Conservation (phyloP, 2,113 vertebrate species). For the Brienomyrus brachyistius region DNA sequence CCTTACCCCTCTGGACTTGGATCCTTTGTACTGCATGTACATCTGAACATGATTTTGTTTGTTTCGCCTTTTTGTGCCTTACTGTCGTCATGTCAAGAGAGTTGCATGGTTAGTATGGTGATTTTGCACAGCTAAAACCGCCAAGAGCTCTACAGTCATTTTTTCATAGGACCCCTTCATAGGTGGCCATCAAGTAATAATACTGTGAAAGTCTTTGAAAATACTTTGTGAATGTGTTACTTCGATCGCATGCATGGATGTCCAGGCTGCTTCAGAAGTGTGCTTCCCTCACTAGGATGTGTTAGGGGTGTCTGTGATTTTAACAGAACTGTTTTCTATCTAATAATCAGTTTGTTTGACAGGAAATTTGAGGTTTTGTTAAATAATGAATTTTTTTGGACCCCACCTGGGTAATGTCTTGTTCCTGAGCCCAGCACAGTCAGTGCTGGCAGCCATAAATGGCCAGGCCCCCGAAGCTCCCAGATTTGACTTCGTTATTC, state of each 20-base stretch:
- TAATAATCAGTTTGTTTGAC: not conserved
- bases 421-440: not conserved
- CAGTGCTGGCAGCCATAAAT: not conserved
- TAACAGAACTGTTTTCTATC: not conserved
- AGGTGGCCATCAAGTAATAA: not conserved
- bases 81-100: not conserved
- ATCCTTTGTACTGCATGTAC: not conserved
- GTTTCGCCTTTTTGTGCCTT: not conserved
- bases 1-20: not conserved
- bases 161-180: not conserved
- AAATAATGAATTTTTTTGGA: not conserved
- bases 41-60: not conserved
- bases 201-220: not conserved
- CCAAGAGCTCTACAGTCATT: not conserved
- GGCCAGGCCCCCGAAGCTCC: not conserved
- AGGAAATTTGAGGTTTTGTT: not conserved
- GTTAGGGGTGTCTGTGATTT: not conserved
- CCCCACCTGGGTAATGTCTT: not conserved
- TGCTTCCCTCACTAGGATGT: not conserved
- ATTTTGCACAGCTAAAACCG: not conserved
- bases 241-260: not conserved
- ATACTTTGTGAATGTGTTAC: not conserved
- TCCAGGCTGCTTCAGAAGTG: not conserved
- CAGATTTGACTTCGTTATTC: conserved; percentile 1
- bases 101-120: not conserved